Evolutionary conservation across 2,888 invertebrate species (phyloP).

Genomic region (Heliothis peltigera): DNA sequence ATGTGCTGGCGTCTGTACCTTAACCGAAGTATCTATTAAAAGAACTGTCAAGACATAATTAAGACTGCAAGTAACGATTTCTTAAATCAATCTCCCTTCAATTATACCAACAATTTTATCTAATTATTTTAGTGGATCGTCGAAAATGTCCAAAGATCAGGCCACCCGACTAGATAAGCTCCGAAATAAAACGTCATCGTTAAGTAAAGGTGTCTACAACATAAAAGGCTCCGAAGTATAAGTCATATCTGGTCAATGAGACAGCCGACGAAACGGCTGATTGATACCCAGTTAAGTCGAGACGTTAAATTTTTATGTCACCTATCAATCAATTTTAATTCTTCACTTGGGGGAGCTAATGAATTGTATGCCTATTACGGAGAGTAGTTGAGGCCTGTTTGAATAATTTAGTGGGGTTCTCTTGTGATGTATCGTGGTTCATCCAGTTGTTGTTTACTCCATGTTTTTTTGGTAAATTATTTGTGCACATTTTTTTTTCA

Average conservation of each 20-base stretch:
- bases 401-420: slow-evolving; percentile 22
- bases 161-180: slow-evolving; percentile 57
- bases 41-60: neutral
- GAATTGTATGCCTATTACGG: slow-evolving; percentile 52
- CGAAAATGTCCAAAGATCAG: slow-evolving; percentile 35
- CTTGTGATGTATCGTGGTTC: neutral
- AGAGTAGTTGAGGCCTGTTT: slow-evolving; percentile 19
- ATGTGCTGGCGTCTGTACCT: too few relatives aligned
- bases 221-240: slow-evolving; percentile 74
- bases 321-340: slow-evolving; percentile 87
- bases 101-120: slow-evolving; percentile 10
- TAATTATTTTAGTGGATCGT: slow-evolving; percentile 36
- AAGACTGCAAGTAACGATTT: slow-evolving; percentile 23
- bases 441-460: neutral
- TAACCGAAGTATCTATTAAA: neutral
- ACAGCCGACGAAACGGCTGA: slow-evolving; percentile 69
- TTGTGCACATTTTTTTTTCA: neutral
- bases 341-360: slow-evolving; percentile 65
- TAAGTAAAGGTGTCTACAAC: slow-evolving; percentile 69
- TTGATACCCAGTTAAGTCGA: slow-evolving; percentile 77
- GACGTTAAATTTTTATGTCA: slow-evolving; percentile 85
- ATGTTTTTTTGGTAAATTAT: neutral
- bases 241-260: slow-evolving; percentile 65
- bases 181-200: slow-evolving; percentile 66
- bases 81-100: neutral